Conservation (phyloP, 2,797 vertebrate species). For the Chloroceryle inda region DNA sequence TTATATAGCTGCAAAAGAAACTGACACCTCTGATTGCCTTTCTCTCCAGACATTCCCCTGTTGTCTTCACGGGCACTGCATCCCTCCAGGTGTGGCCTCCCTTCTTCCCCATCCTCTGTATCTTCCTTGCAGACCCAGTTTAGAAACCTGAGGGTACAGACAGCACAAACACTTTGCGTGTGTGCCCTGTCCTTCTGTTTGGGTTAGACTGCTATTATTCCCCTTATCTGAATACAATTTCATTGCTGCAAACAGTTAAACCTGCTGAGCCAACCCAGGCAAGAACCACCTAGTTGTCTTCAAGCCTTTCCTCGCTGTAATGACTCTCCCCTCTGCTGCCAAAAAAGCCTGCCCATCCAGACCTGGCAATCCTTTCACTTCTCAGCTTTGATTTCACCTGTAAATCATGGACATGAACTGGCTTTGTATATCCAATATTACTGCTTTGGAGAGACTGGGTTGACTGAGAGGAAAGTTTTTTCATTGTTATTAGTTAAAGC, state of each 20-base stretch:
- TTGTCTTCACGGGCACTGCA: not conserved
- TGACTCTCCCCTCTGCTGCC: not conserved
- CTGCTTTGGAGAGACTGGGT: not conserved
- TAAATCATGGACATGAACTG: not conserved
- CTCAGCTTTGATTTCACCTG: not conserved
- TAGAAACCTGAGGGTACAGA: not conserved
- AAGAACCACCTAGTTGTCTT: not conserved
- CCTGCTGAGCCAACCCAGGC: not conserved
- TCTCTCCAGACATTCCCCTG: not conserved
- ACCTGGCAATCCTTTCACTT: not conserved
- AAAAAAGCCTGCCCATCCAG: not conserved
- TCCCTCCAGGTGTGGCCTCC: not conserved
- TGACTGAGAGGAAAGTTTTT: not conserved
- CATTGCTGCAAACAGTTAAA: not conserved
- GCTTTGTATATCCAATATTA: not conserved
- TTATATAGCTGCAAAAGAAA: not conserved
- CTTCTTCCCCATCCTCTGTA: fast-evolving
- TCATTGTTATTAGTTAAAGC: not conserved
- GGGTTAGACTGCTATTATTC: not conserved
- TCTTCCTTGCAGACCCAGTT: not conserved
- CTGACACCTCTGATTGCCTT: fast-evolving
- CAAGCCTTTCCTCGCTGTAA: not conserved
- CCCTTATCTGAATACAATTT: not conserved
- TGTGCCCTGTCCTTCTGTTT: not conserved
- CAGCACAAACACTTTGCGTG: not conserved